phyloP scores from a whole-genome alignment of 2,797 vertebrate genomes.

The Clarias laeviceps region DNA sequence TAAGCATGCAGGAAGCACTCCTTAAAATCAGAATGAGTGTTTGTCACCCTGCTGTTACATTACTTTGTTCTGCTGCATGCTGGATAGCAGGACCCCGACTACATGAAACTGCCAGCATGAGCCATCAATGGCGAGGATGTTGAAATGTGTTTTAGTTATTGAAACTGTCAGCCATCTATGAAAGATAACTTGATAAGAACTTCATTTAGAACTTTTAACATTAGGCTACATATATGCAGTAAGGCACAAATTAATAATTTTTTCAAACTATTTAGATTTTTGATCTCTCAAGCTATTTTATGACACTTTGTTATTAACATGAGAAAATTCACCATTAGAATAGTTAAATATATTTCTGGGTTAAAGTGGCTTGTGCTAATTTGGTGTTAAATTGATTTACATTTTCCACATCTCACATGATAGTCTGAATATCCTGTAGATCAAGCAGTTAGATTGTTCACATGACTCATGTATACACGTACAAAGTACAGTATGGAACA shows the following conservation, averaged over 20 bases:
- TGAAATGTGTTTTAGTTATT: neutral
- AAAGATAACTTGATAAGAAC: neutral
- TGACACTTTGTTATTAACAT: too few relatives aligned
- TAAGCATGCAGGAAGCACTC: constrained; percentile 7
- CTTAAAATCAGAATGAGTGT: constrained; percentile 22
- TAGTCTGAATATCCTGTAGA: neutral
- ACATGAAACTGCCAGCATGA: neutral
- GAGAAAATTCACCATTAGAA: neutral
- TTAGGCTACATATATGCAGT: neutral
- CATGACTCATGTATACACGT: too few relatives aligned
- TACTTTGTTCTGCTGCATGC: neutral
- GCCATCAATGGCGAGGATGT: neutral
- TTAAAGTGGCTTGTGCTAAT: neutral
- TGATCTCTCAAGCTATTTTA: neutral
- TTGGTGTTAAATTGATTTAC: too few relatives aligned
- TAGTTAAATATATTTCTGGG: neutral
- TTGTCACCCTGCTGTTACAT: constrained; percentile 21
- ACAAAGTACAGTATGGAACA: neutral
- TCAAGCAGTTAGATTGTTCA: neutral
- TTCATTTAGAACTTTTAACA: neutral
- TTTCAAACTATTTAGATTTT: neutral
- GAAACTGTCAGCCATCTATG: neutral
- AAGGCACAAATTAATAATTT: neutral
- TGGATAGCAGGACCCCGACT: neutral
- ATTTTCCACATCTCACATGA: too few relatives aligned